phyloP scores from a whole-genome alignment of 1,140 invertebrate species.

The Colletes gigas region DNA sequence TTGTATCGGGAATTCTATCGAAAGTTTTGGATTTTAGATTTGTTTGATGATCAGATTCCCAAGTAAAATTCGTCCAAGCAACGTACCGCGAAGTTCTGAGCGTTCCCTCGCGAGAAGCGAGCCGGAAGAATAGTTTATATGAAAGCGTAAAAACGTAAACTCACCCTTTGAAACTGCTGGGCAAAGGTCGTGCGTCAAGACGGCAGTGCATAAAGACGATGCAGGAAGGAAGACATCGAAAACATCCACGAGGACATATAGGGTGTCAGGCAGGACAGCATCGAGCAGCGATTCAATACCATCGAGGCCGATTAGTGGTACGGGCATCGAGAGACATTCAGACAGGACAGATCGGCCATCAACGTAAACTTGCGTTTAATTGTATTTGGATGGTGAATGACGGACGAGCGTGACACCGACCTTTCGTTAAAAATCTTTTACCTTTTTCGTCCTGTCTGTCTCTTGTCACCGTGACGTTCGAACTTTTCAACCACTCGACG shows the following conservation, averaged over 20 bases:
- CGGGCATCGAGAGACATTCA: constrained; percentile 71
- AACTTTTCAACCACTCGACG: constrained; percentile 27
- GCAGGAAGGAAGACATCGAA: constrained; percentile 79
- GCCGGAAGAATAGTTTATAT: background rate
- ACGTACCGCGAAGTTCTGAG: background rate
- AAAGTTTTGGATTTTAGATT: too few relatives aligned
- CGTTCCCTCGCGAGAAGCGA: background rate
- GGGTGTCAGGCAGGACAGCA: constrained; percentile 77
- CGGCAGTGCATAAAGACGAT: constrained; percentile 78
- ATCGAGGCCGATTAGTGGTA: constrained; percentile 66
- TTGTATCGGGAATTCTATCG: too few relatives aligned
- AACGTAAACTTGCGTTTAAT: constrained; percentile 68
- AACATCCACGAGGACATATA: constrained; percentile 78
- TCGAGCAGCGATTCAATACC: constrained; percentile 74
- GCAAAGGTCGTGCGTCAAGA: constrained; percentile 74
- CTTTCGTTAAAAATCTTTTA: constrained; percentile 17
- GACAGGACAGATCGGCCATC: constrained; percentile 70
- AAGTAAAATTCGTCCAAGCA: background rate
- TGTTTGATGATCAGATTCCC: too few relatives aligned
- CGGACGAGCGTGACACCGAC: constrained; percentile 14
- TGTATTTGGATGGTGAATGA: constrained; percentile 48
- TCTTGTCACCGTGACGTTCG: constrained; percentile 40
- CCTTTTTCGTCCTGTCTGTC: constrained; percentile 22
- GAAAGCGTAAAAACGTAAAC: constrained; percentile 63
- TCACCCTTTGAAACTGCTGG: constrained; percentile 79